Percentiles rank a stretch among this genome's conserved stretches.
Evolutionary conservation across 2,797 vertebrate genomes (phyloP).

Genomic region (Psittacula derbiana): DNA sequence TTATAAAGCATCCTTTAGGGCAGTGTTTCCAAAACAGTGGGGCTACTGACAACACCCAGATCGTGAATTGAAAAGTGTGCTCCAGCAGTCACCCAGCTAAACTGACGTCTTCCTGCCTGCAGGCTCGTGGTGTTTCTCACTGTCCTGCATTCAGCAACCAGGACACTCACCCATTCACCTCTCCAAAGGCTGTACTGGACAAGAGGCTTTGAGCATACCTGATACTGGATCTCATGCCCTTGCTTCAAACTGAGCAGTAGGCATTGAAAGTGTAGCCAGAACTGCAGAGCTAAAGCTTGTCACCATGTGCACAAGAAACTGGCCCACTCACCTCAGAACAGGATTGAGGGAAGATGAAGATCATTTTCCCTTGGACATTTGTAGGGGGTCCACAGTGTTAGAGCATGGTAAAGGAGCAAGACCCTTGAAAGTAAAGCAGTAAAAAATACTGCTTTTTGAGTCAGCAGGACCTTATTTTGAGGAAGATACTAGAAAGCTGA

Average conservation of each 20-base stretch:
- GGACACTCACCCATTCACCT: neutral
- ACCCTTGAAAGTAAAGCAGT: neutral
- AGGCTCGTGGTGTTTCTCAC: neutral
- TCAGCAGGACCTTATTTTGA: neutral
- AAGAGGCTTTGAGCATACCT: neutral
- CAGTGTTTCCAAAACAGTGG: neutral
- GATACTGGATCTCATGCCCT: neutral
- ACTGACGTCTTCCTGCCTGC: neutral
- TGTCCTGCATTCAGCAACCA: neutral
- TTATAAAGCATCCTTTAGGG: accelerated
- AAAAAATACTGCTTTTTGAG: neutral
- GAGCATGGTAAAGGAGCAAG: neutral
- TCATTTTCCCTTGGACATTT: neutral
- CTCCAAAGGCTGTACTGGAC: neutral
- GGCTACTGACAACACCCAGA: neutral
- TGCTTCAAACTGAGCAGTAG: neutral
- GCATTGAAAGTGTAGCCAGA: neutral
- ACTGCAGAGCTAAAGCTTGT: neutral
- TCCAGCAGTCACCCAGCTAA: neutral
- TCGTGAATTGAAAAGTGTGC: neutral
- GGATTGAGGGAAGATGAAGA: neutral
- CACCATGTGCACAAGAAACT: accelerated
- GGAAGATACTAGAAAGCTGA: neutral
- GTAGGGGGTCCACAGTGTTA: neutral
- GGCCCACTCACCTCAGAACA: neutral